phyloP scores from a whole-genome alignment of 2,797 vertebrate genomes.

The Steatocranus sp. region DNA sequence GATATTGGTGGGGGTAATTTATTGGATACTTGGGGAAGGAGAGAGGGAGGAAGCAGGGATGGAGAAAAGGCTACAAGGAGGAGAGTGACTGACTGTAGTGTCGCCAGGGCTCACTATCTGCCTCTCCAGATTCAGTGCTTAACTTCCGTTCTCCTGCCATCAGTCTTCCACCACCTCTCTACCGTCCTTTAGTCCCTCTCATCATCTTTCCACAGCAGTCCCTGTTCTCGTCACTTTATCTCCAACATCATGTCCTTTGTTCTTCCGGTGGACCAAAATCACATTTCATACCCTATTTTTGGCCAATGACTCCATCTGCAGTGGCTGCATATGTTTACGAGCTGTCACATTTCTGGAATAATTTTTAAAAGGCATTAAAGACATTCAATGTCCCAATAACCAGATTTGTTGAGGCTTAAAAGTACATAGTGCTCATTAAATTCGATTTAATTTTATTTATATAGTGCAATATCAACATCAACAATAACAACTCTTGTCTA shows the following conservation, averaged over 20 bases:
- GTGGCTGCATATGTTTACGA: not conserved
- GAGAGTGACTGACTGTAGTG: slow-evolving; percentile 39
- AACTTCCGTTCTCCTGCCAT: slow-evolving; percentile 10
- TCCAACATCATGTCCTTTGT: not conserved
- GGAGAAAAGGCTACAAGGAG: not conserved
- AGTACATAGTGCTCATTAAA: not conserved
- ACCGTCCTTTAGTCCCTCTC: not conserved
- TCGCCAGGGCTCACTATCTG: slow-evolving; percentile 38
- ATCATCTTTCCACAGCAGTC: not conserved
- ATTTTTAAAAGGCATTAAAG: not conserved
- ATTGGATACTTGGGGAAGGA: slow-evolving; percentile 29
- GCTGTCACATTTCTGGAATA: not conserved
- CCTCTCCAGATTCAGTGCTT: slow-evolving; percentile 38
- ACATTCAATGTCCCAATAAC: not conserved
- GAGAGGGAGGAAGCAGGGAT: not conserved
- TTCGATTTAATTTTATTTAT: not conserved
- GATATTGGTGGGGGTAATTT: slow-evolving; percentile 44
- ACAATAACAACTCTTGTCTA: fast-evolving
- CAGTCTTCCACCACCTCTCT: not conserved
- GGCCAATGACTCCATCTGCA: not conserved
- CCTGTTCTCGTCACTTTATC: not conserved
- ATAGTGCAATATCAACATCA: not conserved
- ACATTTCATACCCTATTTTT: not conserved
- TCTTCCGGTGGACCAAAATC: not conserved
- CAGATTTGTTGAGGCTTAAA: not conserved